Percentiles rank a stretch among this genome's conserved stretches.
Conservation (phyloP, 2,797 vertebrate genomes). For the Eptatretus atami region DNA sequence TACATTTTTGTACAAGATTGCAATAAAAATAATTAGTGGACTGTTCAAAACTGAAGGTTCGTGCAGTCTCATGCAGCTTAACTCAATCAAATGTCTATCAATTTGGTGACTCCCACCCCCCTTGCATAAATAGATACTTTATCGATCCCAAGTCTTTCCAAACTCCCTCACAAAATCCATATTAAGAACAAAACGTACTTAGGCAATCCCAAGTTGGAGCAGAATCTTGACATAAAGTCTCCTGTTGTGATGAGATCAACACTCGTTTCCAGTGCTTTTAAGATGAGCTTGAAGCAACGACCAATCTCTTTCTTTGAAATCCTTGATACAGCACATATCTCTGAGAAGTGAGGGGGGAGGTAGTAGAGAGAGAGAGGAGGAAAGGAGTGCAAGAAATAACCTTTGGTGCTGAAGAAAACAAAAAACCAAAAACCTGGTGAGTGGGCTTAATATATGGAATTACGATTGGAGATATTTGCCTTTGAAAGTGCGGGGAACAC, state of each 20-base stretch:
- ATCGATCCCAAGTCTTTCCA: neutral
- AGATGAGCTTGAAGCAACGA: constrained; percentile 60
- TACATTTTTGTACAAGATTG: too few species aligned
- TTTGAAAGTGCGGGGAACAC: constrained; percentile 91
- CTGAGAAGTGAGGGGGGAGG: constrained; percentile 17
- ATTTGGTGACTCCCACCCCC: neutral
- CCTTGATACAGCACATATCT: constrained; percentile 87
- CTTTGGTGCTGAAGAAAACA: neutral
- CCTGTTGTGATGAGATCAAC: constrained; percentile 94
- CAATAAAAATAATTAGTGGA: too few species aligned
- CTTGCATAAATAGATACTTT: neutral
- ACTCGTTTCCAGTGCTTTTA: constrained; percentile 90
- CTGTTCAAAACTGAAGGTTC: too few species aligned
- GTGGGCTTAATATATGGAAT: neutral
- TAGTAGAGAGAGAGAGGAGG: neutral
- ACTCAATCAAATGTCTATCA: too few species aligned
- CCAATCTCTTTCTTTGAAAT: constrained; percentile 98
- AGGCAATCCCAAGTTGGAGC: constrained; percentile 70
- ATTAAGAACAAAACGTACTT: constrained; percentile 37
- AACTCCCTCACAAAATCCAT: neutral
- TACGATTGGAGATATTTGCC: constrained; percentile 17
- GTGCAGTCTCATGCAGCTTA: too few species aligned
- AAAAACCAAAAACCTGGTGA: neutral
- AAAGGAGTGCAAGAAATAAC: neutral
- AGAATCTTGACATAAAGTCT: constrained; percentile 90